phyloP scores from a whole-genome alignment of 2,797 vertebrate genomes.

The Lophotriccus pileatus region DNA sequence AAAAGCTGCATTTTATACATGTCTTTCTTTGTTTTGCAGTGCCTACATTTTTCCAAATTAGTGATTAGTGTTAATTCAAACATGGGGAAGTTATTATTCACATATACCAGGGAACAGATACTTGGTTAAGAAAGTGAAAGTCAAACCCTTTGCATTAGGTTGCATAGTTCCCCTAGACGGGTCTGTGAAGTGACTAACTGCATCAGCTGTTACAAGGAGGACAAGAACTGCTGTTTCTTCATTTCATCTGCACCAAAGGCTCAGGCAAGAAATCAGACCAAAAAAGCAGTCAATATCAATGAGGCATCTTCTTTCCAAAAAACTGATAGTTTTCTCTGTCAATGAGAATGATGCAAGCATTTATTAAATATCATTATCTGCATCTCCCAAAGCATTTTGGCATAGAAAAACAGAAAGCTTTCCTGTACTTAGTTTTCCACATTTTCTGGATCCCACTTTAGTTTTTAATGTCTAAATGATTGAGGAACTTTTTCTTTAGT shows the following conservation, averaged over 20 bases:
- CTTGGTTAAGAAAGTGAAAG: not conserved
- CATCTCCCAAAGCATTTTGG: not conserved
- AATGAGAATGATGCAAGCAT: not conserved
- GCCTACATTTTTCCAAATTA: not conserved
- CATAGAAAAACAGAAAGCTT: not conserved
- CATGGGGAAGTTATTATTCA: not conserved
- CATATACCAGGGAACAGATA: not conserved
- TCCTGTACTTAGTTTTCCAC: not conserved
- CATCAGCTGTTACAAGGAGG: not conserved
- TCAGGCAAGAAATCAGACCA: not conserved
- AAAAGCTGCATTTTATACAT: not conserved
- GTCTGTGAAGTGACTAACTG: not conserved
- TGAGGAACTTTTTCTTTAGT: not conserved
- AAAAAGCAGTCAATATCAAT: not conserved
- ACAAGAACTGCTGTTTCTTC: not conserved
- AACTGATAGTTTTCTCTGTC: not conserved
- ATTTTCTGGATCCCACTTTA: not conserved
- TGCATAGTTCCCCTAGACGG: not conserved
- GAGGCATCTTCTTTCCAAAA: not conserved
- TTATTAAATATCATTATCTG: not conserved
- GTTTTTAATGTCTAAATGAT: not conserved
- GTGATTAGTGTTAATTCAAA: not conserved
- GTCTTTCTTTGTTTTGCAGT: not conserved
- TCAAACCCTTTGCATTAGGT: not conserved
- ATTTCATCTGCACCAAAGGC: not conserved